Conservation (phyloP, 2,113 vertebrate species). For the Saccopteryx bilineata region DNA sequence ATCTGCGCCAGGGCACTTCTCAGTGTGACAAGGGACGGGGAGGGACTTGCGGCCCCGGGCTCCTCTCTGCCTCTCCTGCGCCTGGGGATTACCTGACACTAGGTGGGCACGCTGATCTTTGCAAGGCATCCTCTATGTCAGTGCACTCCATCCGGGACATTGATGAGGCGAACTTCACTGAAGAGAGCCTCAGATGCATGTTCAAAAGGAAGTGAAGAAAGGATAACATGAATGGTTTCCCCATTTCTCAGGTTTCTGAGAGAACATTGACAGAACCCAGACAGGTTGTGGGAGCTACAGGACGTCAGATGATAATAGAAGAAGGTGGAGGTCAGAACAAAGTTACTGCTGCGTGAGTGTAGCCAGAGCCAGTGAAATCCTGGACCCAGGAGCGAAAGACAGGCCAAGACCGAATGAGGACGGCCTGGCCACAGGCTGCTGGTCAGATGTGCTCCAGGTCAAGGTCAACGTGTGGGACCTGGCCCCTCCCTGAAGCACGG, state of each 20-base stretch:
- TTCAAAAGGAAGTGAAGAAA: background rate
- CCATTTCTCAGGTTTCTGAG: background rate
- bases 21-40: accelerated
- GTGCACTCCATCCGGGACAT: background rate
- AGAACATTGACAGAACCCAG: background rate
- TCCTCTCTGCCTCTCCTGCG: background rate
- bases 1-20: background rate
- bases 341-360: background rate
- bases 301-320: background rate
- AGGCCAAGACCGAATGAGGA: background rate
- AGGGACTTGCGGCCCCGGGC: background rate
- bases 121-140: too few species aligned
- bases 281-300: background rate
- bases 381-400: background rate
- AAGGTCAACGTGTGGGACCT: background rate
- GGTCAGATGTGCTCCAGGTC: background rate
- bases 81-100: background rate
- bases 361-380: background rate
- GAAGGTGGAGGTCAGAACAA: background rate
- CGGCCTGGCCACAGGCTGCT: background rate
- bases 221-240: background rate
- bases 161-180: background rate
- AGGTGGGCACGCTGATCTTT: background rate
- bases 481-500: background rate
- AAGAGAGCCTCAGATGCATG: background rate